phyloP scores from a whole-genome alignment of 1,140 invertebrate genomes.

The Drosophila repletoides region DNA sequence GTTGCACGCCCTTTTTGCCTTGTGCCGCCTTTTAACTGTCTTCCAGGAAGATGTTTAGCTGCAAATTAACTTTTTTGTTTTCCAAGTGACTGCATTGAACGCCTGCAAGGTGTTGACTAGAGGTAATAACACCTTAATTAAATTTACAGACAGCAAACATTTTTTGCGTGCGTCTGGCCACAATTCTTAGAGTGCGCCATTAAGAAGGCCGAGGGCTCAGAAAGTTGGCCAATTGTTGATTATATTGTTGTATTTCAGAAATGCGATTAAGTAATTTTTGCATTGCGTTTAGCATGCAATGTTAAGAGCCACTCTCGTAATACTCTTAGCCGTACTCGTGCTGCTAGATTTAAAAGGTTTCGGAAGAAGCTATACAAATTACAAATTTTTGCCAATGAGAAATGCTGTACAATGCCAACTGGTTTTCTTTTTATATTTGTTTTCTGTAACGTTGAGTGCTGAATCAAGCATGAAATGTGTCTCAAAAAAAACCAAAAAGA shows the following conservation, averaged over 20 bases:
- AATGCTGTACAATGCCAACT: too few species aligned
- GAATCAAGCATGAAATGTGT: constrained; percentile 61
- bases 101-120: constrained; percentile 75
- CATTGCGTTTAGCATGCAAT: constrained; percentile 63
- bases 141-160: constrained; percentile 58
- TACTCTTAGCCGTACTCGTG: too few species aligned
- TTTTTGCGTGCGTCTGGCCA: constrained; percentile 57
- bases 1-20: constrained; percentile 1
- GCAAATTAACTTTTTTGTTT: constrained; percentile 61
- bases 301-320: background rate
- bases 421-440: background rate
- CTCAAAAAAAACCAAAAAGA: constrained; percentile 9
- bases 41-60: constrained; percentile 53
- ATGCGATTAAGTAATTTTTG: constrained; percentile 68
- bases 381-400: constrained; percentile 22
- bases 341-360: constrained; percentile 30
- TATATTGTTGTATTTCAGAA: constrained; percentile 56
- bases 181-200: constrained; percentile 51
- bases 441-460: constrained; percentile 10
- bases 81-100: constrained; percentile 27
- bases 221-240: constrained; percentile 59
- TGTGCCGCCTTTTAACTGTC: constrained; percentile 39
- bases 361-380: constrained; percentile 41
- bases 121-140: constrained; percentile 73
- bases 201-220: constrained; percentile 20